These are phyloP conservation scores for Tauraco hartlaubi DNA, from an alignment of 2,797 vertebrate genomes.

Conservation along the genomic window DNA sequence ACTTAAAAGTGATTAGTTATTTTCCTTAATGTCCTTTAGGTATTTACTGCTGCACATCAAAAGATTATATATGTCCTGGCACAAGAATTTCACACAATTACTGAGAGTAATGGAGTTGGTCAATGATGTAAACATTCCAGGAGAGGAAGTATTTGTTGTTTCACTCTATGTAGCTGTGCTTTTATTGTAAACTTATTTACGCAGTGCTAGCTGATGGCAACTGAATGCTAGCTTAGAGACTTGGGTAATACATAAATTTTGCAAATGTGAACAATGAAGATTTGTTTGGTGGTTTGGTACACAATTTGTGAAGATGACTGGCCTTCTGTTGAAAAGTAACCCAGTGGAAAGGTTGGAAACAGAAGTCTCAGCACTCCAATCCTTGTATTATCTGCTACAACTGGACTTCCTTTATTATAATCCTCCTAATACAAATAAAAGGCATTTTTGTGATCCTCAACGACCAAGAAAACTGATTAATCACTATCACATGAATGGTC, in stretches of 20 bases:
- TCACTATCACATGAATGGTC: background rate
- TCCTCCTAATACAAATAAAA: background rate
- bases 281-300: background rate
- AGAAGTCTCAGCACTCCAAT: background rate
- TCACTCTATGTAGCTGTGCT: background rate
- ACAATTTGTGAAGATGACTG: background rate
- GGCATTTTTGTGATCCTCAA: background rate
- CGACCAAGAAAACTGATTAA: background rate
- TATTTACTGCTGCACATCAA: background rate
- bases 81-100: background rate
- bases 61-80: background rate
- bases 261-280: background rate
- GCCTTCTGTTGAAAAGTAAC: background rate
- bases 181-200: background rate
- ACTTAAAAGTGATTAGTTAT: background rate
- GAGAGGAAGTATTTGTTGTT: background rate
- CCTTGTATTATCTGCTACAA: background rate
- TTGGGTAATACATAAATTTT: background rate
- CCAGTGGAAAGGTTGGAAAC: background rate
- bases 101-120: background rate
- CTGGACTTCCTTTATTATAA: background rate
- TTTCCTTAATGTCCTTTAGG: background rate
- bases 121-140: background rate
- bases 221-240: background rate
- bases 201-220: background rate